These are phyloP conservation scores for Edolisoma coerulescens DNA, from an alignment of 2,113 vertebrate species.

Conservation along the genomic window DNA sequence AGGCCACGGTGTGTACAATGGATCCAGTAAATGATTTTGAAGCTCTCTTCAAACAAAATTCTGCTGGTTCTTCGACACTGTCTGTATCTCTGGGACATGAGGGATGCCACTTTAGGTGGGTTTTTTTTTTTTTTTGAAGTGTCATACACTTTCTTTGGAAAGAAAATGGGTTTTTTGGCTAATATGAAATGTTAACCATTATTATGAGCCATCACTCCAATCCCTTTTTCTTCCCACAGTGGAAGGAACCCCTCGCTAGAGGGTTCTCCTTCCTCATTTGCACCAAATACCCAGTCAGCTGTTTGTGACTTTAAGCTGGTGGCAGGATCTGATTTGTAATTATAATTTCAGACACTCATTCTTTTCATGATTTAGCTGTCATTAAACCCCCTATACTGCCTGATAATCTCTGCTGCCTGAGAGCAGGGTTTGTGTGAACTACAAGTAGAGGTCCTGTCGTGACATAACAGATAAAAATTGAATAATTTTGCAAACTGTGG, in stretches of 20 bases:
- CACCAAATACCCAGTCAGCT: background rate
- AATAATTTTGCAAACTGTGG: background rate
- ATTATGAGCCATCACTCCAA: background rate
- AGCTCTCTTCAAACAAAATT: background rate
- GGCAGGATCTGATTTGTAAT: background rate
- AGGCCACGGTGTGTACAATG: background rate
- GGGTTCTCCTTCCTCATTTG: background rate
- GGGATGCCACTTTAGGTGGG: background rate
- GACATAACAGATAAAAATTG: background rate
- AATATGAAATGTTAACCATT: background rate
- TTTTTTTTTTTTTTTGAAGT: background rate
- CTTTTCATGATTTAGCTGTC: background rate
- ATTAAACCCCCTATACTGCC: background rate
- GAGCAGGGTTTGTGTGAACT: background rate
- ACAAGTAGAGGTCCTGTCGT: background rate
- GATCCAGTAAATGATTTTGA: slow-evolving; percentile 23
- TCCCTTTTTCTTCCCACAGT: background rate
- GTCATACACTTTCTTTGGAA: background rate
- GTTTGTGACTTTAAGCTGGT: background rate
- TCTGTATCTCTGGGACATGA: background rate
- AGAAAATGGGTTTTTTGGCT: background rate
- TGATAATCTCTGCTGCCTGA: background rate
- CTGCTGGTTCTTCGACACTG: background rate
- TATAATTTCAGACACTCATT: background rate
- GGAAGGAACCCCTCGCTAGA: background rate